These are phyloP conservation scores for Netelia melanura DNA, from an alignment of 2,888 invertebrate species.

Conservation along the genomic window DNA sequence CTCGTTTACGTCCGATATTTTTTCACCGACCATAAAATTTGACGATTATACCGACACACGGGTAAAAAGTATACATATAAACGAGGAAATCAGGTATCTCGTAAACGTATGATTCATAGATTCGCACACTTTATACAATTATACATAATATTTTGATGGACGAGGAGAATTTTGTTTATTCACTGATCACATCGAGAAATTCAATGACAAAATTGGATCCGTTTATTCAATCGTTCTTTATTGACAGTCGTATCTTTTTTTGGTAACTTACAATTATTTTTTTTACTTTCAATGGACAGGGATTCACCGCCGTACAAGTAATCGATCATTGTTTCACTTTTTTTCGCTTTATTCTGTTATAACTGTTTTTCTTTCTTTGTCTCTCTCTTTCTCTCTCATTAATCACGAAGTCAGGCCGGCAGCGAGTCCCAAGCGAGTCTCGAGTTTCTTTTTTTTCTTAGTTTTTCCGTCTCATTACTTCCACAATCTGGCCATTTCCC, in stretches of 20 bases:
- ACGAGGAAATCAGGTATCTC: constrained; percentile 4
- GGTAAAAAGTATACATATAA: background rate
- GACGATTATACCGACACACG: background rate
- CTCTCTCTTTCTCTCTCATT: background rate
- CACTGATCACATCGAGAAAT: constrained; percentile 39
- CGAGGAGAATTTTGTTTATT: constrained; percentile 48
- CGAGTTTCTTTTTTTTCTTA: constrained; percentile 46
- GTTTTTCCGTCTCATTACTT: constrained; percentile 14
- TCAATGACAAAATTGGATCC: constrained; percentile 39
- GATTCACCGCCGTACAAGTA: constrained; percentile 45
- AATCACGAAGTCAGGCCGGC: constrained; percentile 38
- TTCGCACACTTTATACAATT: constrained; percentile 44
- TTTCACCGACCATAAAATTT: background rate
- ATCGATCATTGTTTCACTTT: constrained; percentile 26
- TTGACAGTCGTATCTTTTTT: constrained; percentile 64
- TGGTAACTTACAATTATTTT: constrained; percentile 66
- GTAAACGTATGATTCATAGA: background rate
- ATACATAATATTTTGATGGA: constrained; percentile 21
- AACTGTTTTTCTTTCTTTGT: background rate
- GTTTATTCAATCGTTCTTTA: constrained; percentile 70
- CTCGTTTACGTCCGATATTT: background rate
- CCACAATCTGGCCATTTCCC: constrained; percentile 19
- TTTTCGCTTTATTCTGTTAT: background rate
- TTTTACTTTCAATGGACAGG: constrained; percentile 64
- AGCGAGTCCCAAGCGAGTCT: constrained; percentile 57